Conservation (phyloP, 2,113 vertebrate genomes). For the Mastomys natalensis region DNA sequence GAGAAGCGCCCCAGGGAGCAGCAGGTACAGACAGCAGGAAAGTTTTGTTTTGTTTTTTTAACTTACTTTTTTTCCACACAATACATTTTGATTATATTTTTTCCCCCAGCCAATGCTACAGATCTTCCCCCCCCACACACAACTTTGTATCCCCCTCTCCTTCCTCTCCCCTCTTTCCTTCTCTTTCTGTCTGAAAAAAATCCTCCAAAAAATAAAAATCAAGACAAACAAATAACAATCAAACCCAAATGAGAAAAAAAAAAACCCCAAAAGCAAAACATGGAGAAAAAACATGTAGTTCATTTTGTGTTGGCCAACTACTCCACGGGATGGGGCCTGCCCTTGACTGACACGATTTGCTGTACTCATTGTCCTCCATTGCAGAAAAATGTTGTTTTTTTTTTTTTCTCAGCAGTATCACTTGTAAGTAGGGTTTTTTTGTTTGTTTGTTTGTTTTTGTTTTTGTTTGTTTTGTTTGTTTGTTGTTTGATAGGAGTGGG, state of each 20-base stretch:
- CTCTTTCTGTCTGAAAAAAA: not conserved
- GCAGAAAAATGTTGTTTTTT: not conserved
- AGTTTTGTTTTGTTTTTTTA: not conserved
- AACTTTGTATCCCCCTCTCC: not conserved
- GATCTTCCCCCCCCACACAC: no score
- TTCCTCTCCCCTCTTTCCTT: accelerated
- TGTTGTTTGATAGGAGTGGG: not conserved
- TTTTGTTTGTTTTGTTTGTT: no score
- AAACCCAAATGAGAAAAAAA: no score
- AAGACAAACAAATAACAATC: not conserved
- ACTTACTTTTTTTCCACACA: not conserved
- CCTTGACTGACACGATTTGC: not conserved
- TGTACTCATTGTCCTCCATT: not conserved
- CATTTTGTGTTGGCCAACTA: not conserved
- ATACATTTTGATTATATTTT: not conserved
- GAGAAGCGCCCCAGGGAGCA: not conserved
- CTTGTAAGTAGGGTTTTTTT: not conserved
- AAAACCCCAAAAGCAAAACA: not conserved
- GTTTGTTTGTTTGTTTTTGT: no score
- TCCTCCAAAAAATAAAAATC: not conserved
- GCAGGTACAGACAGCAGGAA: not conserved
- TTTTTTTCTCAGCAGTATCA: not conserved
- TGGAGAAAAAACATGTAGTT: not conserved
- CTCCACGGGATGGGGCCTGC: no score
- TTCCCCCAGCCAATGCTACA: no score